A percentile compares a stretch with the other conserved stretches of the same genome.
Evolutionary conservation across 2,888 invertebrate species (phyloP).

Genomic region (Ophion costatus): DNA sequence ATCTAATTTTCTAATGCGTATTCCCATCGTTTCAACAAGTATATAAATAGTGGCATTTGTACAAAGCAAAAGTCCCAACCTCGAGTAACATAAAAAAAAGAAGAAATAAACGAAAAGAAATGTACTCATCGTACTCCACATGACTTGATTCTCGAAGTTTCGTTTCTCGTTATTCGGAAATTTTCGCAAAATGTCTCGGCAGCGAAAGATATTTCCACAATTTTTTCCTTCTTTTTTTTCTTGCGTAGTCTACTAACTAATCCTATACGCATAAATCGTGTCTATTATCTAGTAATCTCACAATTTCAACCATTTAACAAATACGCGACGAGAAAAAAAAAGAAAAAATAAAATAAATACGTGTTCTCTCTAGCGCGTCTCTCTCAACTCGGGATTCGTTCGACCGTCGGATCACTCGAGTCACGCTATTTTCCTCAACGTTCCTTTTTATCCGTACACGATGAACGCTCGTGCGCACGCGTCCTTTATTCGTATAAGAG

Average conservation of each 20-base stretch:
- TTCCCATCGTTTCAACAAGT: constrained; percentile 67
- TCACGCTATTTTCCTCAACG: constrained; percentile 1
- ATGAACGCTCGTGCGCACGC: constrained; percentile 77
- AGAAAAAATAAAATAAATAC: constrained; percentile 11
- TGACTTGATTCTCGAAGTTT: constrained; percentile 33
- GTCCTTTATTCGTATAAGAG: constrained; percentile 74
- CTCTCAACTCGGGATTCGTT: constrained; percentile 32
- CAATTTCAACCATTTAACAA: constrained; percentile 40
- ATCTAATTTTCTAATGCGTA: constrained; percentile 65
- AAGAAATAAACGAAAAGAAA: constrained; percentile 23
- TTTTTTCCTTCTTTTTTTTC: constrained; percentile 20
- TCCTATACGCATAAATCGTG: constrained; percentile 16
- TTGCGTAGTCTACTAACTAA: constrained; percentile 49
- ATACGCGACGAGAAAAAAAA: constrained; percentile 31
- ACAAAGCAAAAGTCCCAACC: constrained; percentile 76
- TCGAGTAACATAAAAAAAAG: constrained; percentile 69
- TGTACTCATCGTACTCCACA: constrained; percentile 39
- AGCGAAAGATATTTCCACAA: constrained; percentile 5
- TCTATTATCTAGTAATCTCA: constrained; percentile 65
- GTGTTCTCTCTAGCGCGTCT: constrained; percentile 37
- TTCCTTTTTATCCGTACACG: constrained; percentile 50
- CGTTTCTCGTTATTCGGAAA: constrained; percentile 21
- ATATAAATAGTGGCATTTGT: constrained; percentile 80
- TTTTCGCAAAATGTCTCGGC: not conserved
- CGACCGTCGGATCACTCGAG: constrained; percentile 18